Conservation (phyloP, 2,113 vertebrate species). For the Lamprologus tigripictilis region DNA sequence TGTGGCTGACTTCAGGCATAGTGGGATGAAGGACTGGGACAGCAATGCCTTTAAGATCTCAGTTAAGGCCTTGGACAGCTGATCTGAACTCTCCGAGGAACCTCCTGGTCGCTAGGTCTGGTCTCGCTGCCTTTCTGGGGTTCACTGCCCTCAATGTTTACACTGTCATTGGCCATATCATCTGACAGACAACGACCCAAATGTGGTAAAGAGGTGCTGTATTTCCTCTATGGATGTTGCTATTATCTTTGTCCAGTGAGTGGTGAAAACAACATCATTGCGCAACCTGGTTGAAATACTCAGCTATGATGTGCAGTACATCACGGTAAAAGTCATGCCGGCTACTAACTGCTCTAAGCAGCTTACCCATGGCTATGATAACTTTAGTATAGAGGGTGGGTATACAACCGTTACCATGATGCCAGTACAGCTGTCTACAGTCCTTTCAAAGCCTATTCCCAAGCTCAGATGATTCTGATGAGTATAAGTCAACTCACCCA, state of each 20-base stretch:
- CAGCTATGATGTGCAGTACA: neutral
- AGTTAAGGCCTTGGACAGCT: neutral
- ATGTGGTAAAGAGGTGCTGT: accelerated
- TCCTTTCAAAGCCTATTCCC: neutral
- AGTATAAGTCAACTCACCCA: accelerated
- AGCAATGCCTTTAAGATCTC: neutral
- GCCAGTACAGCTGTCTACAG: neutral
- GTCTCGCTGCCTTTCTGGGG: accelerated
- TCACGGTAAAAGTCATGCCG: neutral
- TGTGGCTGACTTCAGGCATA: neutral
- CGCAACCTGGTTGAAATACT: neutral
- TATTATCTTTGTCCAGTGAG: neutral
- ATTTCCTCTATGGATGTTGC: neutral
- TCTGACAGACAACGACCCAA: accelerated
- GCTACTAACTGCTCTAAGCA: neutral
- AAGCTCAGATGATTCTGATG: accelerated
- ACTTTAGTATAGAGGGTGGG: accelerated
- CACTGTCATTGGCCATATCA: accelerated
- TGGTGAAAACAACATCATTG: accelerated
- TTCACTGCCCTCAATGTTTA: neutral
- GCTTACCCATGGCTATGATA: neutral
- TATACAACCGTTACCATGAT: neutral
- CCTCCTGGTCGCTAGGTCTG: neutral
- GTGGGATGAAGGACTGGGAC: neutral
- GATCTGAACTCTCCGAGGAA: accelerated